Evolutionary conservation across 2,797 vertebrate genomes (phyloP), one percentile per base, ranked within the genome.

Genomic region (Tragelaphus eurycerus): DNA sequence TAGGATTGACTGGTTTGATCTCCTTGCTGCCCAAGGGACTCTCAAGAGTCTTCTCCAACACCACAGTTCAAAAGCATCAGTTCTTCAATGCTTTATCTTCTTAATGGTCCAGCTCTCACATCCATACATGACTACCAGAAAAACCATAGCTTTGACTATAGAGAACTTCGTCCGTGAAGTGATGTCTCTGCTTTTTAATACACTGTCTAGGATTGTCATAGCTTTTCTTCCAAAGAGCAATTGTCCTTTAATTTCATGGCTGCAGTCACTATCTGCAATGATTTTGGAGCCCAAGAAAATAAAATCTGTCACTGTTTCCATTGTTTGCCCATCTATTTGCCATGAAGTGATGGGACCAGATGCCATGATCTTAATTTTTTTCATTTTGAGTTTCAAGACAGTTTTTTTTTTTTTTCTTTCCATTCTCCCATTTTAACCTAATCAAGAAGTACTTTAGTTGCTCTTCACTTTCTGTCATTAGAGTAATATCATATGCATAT

Each of bases 101-200:
- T 74, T 74, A 43, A 43, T 25, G 38, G 71, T 15, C 38, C 38
- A 43, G 21, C 71, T 74, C 38, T 74, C 21, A 43, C 38, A 25
- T 74, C 23, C 23, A 25, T 7, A 43, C 12, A 74, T 25, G 12
- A 43, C 38, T 43, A 2, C 21, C 25, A 6, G 38, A 74, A 74
- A 74, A 74, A 43, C 21, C 1, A 0, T 25, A 74, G 71, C 6
- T 74, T 43, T 74, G 71, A 74, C 38, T 74, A 43, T 27, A 27
- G 6, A 11, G 23, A 74, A 25, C 21, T 74, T 74, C 0, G 0
- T 74, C 3, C 0, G 23, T 12, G 14, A 74, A 43, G 23, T 71
- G 67, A 71, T 71, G 71, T 43, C 71, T 74, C 71, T 43, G 21
- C 38, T 74, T 74, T 25, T 74, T 25, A 74, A 43, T 74, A 74